Evolutionary conservation across 1,140 invertebrate species (phyloP), one percentile per base, ranked within the genome.

Genomic region (Platyura marginata): DNA sequence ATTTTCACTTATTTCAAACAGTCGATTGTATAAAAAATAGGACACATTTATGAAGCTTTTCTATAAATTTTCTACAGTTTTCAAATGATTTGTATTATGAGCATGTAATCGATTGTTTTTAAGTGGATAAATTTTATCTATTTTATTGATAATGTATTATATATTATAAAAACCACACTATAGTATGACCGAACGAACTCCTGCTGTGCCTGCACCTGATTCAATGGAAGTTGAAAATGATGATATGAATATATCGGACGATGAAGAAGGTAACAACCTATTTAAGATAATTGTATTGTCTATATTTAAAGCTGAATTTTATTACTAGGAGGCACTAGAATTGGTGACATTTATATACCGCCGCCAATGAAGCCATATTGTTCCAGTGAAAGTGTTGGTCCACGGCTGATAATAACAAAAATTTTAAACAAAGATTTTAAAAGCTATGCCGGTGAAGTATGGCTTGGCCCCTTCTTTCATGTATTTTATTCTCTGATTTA

Each of bases 371-470:
- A 70, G 43, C 71, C 75, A 6, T 68, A 75, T n/a, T 69, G 70
- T 29, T 75, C 76, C 19, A 70, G 74, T 48, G 77, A 81, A 47
- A 69, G 64, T n/a, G 70, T 59, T 16, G 84, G 77, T 0, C 77
- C 84, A 6, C 68, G 94, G 11, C 63, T 98, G 19, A 80, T 98
- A 34, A 97, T 99, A 21, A 80, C 78, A 1, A 75, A 91, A 48
- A 97, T 99, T 51, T 75, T 79, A 0, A 95, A 94, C 63, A 69
- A 77, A 22, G 94, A 97, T 63, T 99, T 99, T 58, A 99, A 99
- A 68, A 97, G 93, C 56, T 99, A 98, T 60, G 90, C 83, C 45
- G 87, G 86, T 1, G 69, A 71, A 37, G 73, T 84, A 55, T 63
- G 70, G 11, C 63, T 91, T 44, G 86, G 85, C 1, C 84, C 84